phyloP scores from a whole-genome alignment of 2,888 invertebrate genomes.

The Papilio gigon region DNA sequence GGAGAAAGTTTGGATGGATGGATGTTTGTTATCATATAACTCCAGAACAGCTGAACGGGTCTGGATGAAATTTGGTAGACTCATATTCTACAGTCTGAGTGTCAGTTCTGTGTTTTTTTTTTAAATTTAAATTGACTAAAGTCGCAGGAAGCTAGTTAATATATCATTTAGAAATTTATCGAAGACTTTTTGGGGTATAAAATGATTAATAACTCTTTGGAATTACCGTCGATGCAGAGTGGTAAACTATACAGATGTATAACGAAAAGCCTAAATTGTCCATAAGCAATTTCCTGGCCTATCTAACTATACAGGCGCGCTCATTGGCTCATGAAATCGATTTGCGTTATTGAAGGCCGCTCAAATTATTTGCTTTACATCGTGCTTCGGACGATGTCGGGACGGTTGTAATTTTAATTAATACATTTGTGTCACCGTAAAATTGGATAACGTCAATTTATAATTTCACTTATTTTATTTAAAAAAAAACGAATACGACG shows the following conservation, averaged over 20 bases:
- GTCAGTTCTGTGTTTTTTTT: too few relatives aligned
- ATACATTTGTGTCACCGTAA: not conserved
- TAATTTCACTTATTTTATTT: not conserved
- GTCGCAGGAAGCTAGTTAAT: too few relatives aligned
- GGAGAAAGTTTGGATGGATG: too few relatives aligned
- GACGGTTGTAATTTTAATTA: not conserved
- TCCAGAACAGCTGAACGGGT: too few relatives aligned
- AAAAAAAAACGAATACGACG: too few relatives aligned
- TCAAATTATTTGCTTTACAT: conserved; percentile 25
- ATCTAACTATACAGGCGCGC: conserved; percentile 19
- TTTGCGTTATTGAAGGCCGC: conserved; percentile 29
- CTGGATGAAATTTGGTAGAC: too few relatives aligned
- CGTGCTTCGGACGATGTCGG: not conserved
- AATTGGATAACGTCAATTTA: not conserved
- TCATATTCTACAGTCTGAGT: too few relatives aligned
- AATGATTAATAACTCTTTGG: not conserved
- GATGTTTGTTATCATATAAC: too few relatives aligned
- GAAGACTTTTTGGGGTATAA: not conserved
- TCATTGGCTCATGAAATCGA: conserved; percentile 30
- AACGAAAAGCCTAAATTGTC: conserved; percentile 26
- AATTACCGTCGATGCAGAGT: not conserved
- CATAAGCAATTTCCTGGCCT: conserved; percentile 27
- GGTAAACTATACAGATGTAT: conserved; percentile 1
- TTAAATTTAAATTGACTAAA: too few relatives aligned
- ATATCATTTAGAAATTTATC: not conserved